Base-by-base conservation (phyloP, 2,113 vertebrate genomes). In the Felis chaus region DNA sequence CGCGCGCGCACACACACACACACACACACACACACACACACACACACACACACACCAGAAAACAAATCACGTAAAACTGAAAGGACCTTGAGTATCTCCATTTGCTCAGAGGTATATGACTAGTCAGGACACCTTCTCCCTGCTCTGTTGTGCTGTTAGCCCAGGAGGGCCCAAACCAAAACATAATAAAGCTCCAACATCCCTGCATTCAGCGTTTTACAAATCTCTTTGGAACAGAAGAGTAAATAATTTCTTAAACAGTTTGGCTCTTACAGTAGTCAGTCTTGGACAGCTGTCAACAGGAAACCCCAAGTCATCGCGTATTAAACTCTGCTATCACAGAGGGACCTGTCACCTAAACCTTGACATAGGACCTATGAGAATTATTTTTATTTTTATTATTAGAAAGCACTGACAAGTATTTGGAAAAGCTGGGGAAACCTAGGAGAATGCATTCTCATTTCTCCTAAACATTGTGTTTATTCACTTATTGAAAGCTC, bases 251-350 rank as follows among this genome's bases (percentile, higher is more conserved):
- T 76, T 79, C 68, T 97, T 97, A 66, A 95, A 96, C 89, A 78
- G 45, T 48, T 95, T 84, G 96, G 66, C 48, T 97, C 19, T 96
- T 94, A 95, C 3, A 84, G 71, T 97, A 94, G 91, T 93, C 96
- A 96, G 82, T 73, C 95, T 86, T 95, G 92, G 98, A 97, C 92
- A 98, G 76, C 92, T 97, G 79, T 98, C 97, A 97, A 57, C 66
- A 97, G 90, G 85, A 98, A 98, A 96, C 36, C 85, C 7, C 1
- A 92, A 97, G 81, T 83, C 93, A 95, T 89, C 89, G 61, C 95
- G 48, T 71, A 97, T 61, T 66, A 98, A 98, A 98, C 98, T 95
- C 87, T 97, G 25, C 80, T 97, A 71, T 86, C 89, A 97, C 33
- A 74, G 97, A 96, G 73, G 93, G 97, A 92, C 9, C 25, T 53